phyloP scores from a whole-genome alignment of 1,140 invertebrate genomes.

The Drosophila mojavensis region DNA sequence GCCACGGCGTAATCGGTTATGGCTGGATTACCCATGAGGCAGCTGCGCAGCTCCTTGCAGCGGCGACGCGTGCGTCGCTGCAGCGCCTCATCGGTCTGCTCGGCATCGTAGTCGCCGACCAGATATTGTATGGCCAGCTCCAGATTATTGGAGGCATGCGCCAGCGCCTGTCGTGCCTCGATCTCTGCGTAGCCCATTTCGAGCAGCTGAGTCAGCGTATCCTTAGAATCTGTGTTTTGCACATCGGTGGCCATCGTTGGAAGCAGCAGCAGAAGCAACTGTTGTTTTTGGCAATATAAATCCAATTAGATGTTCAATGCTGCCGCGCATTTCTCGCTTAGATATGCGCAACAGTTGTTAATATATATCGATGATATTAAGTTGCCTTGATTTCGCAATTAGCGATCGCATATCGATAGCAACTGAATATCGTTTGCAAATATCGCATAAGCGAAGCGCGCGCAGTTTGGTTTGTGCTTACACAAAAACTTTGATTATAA shows the following conservation, averaged over 20 bases:
- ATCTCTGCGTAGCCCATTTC: slow-evolving; percentile 66
- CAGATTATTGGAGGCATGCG: slow-evolving; percentile 56
- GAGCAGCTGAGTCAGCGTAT: slow-evolving; percentile 44
- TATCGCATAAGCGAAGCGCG: slow-evolving; percentile 6
- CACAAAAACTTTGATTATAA: slow-evolving; percentile 21
- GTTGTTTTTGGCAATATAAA: not conserved
- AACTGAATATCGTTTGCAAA: not conserved
- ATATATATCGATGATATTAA: not conserved
- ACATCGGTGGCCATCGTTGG: slow-evolving; percentile 16
- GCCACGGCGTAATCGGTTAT: slow-evolving; percentile 33
- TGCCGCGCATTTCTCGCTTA: not conserved
- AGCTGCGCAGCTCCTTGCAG: slow-evolving; percentile 26
- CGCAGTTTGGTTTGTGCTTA: not conserved
- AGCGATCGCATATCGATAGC: slow-evolving; percentile 10
- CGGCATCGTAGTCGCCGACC: slow-evolving; percentile 25
- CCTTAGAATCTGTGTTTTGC: slow-evolving; percentile 15
- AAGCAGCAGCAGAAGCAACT: not conserved
- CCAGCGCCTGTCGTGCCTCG: slow-evolving; percentile 49
- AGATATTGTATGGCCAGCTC: slow-evolving; percentile 64
- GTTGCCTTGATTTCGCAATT: not conserved
- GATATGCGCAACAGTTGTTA: not conserved
- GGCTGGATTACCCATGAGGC: slow-evolving; percentile 51
- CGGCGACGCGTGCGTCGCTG: slow-evolving; percentile 29
- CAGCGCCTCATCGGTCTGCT: not conserved
- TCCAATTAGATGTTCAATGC: not conserved